Conservation (phyloP, 2,888 invertebrate species). For the Pyrrhosoma nymphula region DNA sequence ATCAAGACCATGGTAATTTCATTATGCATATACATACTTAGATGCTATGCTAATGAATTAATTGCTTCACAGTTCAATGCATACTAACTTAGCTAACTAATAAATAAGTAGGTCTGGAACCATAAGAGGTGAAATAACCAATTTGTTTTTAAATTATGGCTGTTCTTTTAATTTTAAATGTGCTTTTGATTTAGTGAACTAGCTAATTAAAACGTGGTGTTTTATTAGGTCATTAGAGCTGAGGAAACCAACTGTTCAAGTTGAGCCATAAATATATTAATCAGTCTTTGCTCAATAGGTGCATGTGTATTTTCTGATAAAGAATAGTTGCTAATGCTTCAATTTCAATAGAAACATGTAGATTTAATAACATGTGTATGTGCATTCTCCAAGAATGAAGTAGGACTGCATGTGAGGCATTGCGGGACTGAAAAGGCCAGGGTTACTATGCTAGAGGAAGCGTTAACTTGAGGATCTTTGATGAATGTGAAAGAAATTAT, state of each 20-base stretch:
- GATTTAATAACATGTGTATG: background rate
- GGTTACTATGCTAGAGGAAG: background rate
- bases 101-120: too few species aligned
- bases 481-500: background rate
- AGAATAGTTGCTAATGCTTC: background rate
- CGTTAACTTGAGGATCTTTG: background rate
- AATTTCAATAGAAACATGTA: background rate
- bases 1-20: too few species aligned
- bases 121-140: too few species aligned
- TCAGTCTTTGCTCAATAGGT: background rate
- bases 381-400: background rate
- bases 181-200: too few species aligned
- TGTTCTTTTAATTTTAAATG: too few species aligned
- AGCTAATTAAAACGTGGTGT: background rate
- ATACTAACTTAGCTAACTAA: too few species aligned
- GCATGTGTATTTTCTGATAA: background rate
- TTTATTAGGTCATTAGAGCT: background rate
- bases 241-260: background rate
- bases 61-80: too few species aligned
- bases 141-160: too few species aligned
- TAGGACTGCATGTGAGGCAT: background rate
- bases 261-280: background rate
- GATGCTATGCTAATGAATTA: too few species aligned
- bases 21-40: too few species aligned
- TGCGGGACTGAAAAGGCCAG: background rate